These are phyloP conservation scores for Tethea ocularis DNA, from an alignment of 2,888 invertebrate species.

Conservation along the genomic window DNA sequence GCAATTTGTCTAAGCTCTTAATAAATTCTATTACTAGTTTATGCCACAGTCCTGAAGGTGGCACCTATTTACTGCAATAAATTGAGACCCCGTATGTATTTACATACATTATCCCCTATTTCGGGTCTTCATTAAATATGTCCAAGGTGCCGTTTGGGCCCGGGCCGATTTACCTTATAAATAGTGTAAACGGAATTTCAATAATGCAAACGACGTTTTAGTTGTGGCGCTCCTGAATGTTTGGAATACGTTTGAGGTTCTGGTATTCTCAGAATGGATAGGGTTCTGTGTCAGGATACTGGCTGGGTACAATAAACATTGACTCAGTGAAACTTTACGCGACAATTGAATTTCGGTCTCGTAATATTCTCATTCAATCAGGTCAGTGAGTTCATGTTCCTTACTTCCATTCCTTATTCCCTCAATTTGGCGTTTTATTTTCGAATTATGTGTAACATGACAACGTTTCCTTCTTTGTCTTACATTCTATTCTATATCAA, in stretches of 20 bases:
- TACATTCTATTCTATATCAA: neutral
- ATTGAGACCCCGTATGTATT: constrained; percentile 49
- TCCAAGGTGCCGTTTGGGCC: constrained; percentile 32
- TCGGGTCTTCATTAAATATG: constrained; percentile 54
- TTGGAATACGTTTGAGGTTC: neutral
- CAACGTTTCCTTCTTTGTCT: neutral
- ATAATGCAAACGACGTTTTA: constrained; percentile 29
- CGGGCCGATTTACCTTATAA: constrained; percentile 37
- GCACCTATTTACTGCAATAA: constrained; percentile 43
- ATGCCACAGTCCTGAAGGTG: constrained; percentile 28
- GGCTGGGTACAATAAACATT: neutral
- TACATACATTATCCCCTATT: constrained; percentile 53
- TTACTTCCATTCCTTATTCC: neutral
- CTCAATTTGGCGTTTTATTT: neutral
- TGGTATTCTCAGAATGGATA: neutral
- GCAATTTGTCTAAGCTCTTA: constrained; percentile 19
- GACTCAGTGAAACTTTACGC: neutral
- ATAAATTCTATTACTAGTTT: constrained; percentile 35
- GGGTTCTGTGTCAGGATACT: neutral
- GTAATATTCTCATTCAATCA: neutral
- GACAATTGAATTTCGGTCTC: neutral
- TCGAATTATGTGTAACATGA: too few species aligned
- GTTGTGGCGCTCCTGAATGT: constrained; percentile 4
- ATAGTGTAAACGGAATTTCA: constrained; percentile 33
- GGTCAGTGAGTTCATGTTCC: neutral